These are phyloP conservation scores for Patella depressa DNA, from an alignment of 2,888 invertebrate genomes.

Conservation along the genomic window DNA sequence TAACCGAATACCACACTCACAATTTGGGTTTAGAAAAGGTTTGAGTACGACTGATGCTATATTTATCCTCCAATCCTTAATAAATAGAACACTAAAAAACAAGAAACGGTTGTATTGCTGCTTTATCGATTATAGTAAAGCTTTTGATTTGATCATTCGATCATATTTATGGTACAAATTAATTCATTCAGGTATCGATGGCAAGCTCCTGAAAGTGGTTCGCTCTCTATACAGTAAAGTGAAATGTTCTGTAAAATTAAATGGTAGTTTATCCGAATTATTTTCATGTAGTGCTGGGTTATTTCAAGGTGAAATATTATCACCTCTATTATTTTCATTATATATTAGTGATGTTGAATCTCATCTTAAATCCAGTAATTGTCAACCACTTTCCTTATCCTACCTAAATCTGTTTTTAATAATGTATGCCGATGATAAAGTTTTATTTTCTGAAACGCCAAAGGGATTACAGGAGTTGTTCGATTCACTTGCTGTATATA, in stretches of 20 bases:
- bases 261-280: neutral
- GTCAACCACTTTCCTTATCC: neutral
- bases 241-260: slow-evolving; percentile 3
- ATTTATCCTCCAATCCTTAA: neutral
- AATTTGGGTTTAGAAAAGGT: slow-evolving; percentile 4
- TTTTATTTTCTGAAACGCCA: neutral
- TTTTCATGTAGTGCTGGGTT: neutral
- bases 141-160: slow-evolving; percentile 4
- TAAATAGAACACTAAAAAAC: neutral
- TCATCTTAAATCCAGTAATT: neutral
- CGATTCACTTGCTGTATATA: neutral
- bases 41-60: neutral
- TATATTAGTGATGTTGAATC: neutral
- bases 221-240: slow-evolving; percentile 3
- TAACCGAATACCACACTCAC: neutral
- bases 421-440: neutral
- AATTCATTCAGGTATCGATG: neutral
- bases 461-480: neutral
- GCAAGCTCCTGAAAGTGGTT: neutral
- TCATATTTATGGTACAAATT: slow-evolving; percentile 1
- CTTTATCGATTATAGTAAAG: slow-evolving; percentile 7
- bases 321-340: neutral
- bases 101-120: neutral
- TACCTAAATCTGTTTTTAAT: neutral
- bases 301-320: neutral